A percentile compares a stretch with the other conserved stretches of the same genome.
Evolutionary conservation across 2,797 vertebrate species (phyloP).

Genomic region (Graptemys geographica): DNA sequence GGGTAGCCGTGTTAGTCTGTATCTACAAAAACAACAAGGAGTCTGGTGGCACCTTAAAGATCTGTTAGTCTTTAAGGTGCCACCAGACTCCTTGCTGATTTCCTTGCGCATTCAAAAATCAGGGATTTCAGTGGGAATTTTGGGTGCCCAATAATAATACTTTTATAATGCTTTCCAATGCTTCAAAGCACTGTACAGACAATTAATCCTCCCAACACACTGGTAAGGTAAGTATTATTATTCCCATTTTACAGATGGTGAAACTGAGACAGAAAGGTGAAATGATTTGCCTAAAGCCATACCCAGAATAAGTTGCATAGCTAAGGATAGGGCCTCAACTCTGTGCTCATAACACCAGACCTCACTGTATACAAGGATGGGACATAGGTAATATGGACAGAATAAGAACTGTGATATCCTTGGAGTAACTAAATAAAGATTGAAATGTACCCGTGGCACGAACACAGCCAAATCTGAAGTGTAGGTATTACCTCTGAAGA

Average conservation of each 20-base stretch:
- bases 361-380: background rate
- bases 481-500: background rate
- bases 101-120: background rate
- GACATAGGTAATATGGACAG: background rate
- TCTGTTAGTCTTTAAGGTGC: no score
- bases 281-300: fast-evolving
- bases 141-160: background rate
- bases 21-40: no score
- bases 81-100: background rate
- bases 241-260: background rate
- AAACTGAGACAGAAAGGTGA: background rate
- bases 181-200: background rate
- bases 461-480: background rate
- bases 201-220: background rate
- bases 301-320: fast-evolving
- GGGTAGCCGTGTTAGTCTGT: no score
- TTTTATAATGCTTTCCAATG: background rate
- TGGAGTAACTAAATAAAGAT: background rate
- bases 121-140: background rate
- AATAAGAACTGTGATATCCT: background rate
- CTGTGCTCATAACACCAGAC: background rate
- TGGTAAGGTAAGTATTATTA: background rate
- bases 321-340: background rate
- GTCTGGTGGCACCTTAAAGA: no score
- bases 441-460: fast-evolving